Percentiles rank a stretch among this genome's conserved stretches.
phyloP scores from a whole-genome alignment of 2,113 vertebrate genomes.

The Zosterops pallidus region DNA sequence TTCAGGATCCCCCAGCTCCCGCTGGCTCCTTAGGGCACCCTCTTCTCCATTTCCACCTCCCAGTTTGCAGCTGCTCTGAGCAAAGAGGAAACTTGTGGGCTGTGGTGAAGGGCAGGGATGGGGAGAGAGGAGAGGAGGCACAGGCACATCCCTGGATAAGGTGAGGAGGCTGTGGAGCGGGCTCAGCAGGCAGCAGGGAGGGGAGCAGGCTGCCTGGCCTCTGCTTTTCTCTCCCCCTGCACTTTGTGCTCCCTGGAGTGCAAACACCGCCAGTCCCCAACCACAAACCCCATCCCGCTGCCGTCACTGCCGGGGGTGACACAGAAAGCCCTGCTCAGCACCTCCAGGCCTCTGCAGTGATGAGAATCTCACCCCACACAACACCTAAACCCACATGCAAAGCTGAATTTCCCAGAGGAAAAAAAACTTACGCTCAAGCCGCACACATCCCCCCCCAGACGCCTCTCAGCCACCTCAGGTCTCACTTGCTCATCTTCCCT shows the following conservation, averaged over 20 bases:
- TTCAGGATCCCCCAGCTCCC: not conserved
- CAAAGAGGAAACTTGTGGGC: not conserved
- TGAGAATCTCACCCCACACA: conserved; percentile 15
- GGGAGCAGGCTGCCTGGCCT: not conserved
- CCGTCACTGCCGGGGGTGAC: not conserved
- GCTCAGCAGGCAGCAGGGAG: not conserved
- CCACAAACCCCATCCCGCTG: not conserved
- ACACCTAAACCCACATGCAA: conserved; percentile 55
- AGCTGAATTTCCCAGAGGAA: conserved; percentile 54
- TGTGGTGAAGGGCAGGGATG: not conserved
- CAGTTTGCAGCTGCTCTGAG: not conserved
- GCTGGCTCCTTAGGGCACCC: too few species aligned
- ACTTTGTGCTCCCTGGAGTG: fast-evolving
- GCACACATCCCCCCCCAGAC: fast-evolving
- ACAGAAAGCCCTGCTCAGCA: not conserved
- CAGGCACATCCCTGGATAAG: not conserved
- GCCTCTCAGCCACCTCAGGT: not conserved
- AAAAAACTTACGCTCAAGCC: not conserved
- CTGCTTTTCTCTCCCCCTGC: not conserved
- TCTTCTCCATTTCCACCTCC: not conserved
- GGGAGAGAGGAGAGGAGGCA: not conserved
- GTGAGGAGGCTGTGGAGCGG: fast-evolving
- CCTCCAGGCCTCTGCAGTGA: conserved; percentile 28
- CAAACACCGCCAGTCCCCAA: not conserved
- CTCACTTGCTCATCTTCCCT: not conserved